Conservation (phyloP, 2,113 vertebrate species). For the Thunnus thynnus region DNA sequence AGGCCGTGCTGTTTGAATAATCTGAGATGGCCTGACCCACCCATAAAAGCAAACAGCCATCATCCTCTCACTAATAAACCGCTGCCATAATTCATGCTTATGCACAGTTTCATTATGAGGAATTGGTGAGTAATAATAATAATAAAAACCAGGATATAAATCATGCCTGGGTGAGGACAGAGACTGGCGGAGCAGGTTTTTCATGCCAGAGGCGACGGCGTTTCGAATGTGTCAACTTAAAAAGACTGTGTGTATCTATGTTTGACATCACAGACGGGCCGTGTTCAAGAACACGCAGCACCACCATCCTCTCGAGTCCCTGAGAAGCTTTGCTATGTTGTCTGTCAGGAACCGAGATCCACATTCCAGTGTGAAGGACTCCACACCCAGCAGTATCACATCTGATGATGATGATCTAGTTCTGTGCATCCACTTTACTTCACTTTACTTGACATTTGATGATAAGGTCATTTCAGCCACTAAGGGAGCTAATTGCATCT, state of each 20-base stretch:
- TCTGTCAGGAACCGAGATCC: slow-evolving; percentile 45
- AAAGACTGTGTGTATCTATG: neutral
- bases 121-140: neutral
- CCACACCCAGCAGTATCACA: slow-evolving; percentile 24
- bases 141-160: neutral
- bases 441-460: neutral
- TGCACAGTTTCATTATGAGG: neutral
- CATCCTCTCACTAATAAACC: slow-evolving; percentile 33
- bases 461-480: neutral
- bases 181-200: neutral
- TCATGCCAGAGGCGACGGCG: neutral
- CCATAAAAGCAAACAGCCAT: slow-evolving; percentile 5
- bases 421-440: neutral
- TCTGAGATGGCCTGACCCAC: neutral
- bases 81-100: slow-evolving; percentile 58
- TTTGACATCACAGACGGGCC: slow-evolving; percentile 20
- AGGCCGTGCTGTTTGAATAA: neutral
- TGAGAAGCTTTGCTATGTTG: slow-evolving; percentile 56
- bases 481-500: neutral
- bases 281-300: slow-evolving; percentile 5
- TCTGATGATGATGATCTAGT: neutral
- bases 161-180: neutral
- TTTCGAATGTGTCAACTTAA: neutral
- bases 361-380: slow-evolving; percentile 53
- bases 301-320: neutral